Evolutionary conservation across 2,113 vertebrate genomes (phyloP).

Genomic region (Pelecanoides urinatrix): DNA sequence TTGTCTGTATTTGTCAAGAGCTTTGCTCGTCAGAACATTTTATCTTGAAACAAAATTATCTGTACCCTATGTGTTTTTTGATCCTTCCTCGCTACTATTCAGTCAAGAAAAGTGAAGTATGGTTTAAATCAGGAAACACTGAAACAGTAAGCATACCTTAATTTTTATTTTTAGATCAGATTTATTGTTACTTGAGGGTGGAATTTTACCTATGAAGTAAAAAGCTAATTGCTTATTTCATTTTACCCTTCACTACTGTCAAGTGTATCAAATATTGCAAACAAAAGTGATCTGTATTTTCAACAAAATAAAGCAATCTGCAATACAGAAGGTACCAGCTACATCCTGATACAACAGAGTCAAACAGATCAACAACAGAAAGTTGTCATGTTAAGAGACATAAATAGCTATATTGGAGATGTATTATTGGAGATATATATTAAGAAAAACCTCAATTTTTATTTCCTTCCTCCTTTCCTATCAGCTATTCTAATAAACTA

Average conservation of each 20-base stretch:
- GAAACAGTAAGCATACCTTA: not conserved
- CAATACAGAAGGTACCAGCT: not conserved
- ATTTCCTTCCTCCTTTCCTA: not conserved
- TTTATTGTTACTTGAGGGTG: not conserved
- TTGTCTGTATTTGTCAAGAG: not conserved
- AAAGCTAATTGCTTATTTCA: not conserved
- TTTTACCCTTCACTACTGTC: not conserved
- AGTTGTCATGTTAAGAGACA: not conserved
- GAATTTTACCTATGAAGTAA: not conserved
- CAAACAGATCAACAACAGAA: not conserved
- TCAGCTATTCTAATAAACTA: not conserved
- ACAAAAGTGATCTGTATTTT: not conserved
- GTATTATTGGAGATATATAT: not conserved
- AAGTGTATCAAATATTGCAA: not conserved
- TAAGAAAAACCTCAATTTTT: not conserved
- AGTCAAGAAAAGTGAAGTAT: not conserved
- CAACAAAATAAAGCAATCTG: not conserved
- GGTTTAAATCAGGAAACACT: not conserved
- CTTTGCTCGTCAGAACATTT: not conserved
- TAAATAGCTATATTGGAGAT: not conserved
- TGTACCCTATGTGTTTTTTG: not conserved
- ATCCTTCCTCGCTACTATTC: not conserved
- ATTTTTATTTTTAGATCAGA: not conserved
- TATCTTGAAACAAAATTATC: not conserved
- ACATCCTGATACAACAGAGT: not conserved